A percentile compares a stretch with the other conserved stretches of the same genome.
Conservation (phyloP, 2,113 vertebrate species). For the Propithecus coquereli region DNA sequence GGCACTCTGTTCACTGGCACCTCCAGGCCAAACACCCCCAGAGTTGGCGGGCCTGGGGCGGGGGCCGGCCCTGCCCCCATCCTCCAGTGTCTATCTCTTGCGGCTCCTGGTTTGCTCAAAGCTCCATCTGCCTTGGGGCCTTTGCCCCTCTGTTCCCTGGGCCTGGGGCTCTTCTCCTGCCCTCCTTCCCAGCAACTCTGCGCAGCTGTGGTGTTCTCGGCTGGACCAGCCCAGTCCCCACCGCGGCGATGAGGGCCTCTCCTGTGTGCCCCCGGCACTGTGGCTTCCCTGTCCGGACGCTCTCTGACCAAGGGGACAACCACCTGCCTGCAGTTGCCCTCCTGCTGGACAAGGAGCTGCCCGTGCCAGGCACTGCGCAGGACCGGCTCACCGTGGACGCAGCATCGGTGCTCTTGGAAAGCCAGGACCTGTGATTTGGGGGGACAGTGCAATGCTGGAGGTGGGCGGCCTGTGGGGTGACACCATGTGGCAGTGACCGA, state of each 20-base stretch:
- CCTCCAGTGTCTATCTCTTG: background rate
- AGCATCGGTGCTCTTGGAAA: background rate
- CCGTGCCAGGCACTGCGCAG: background rate
- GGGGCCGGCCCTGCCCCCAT: background rate
- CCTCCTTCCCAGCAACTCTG: background rate
- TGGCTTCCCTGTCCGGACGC: background rate
- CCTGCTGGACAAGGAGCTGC: background rate
- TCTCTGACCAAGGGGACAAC: background rate
- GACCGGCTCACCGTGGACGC: background rate
- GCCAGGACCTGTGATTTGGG: background rate
- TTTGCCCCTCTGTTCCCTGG: background rate
- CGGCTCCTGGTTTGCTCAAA: background rate
- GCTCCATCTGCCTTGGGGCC: background rate
- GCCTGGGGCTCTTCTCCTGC: background rate
- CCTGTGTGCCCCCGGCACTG: background rate
- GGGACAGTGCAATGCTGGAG: background rate
- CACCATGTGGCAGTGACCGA: background rate
- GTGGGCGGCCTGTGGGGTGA: too few relatives aligned
- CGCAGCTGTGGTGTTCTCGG: background rate
- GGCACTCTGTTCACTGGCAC: background rate
- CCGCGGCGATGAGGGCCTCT: background rate
- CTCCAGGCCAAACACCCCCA: background rate
- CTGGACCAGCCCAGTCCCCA: background rate
- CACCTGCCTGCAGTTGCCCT: background rate
- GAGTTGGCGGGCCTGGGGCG: background rate